phyloP scores from a whole-genome alignment of 2,113 vertebrate genomes.

The Scatophagus argus region DNA sequence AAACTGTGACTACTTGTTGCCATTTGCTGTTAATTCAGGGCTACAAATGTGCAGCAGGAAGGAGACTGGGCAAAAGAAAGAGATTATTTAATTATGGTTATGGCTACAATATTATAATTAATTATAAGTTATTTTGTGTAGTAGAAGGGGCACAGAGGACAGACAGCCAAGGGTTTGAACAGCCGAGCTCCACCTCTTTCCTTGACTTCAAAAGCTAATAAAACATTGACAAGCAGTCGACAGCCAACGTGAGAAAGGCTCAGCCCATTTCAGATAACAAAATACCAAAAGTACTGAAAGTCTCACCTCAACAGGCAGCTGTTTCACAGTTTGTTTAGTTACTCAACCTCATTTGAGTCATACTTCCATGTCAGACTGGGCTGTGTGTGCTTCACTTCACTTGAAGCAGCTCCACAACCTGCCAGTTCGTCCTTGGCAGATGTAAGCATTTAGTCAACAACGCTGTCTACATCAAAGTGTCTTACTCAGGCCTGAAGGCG shows the following conservation, averaged over 20 bases:
- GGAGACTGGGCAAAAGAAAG: background rate
- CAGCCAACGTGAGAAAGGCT: background rate
- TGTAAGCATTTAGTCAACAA: background rate
- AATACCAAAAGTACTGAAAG: background rate
- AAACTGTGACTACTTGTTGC: background rate
- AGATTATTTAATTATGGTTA: too few relatives aligned
- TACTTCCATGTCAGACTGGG: conserved; percentile 1
- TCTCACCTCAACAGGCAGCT: conserved; percentile 9
- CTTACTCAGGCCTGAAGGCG: background rate
- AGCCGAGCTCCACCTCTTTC: conserved; percentile 19
- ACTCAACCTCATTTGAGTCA: conserved; percentile 20
- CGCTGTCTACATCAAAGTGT: background rate
- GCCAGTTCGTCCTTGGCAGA: background rate
- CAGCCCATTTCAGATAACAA: conserved; percentile 36
- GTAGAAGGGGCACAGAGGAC: background rate
- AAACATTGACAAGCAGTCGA: background rate
- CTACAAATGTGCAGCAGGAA: background rate
- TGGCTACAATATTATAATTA: background rate
- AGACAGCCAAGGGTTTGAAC: background rate
- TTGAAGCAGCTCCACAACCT: background rate
- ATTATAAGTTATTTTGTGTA: background rate
- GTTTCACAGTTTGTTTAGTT: conserved; percentile 40
- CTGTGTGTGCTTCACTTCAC: conserved; percentile 6
- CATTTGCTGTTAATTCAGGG: background rate
- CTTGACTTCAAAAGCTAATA: conserved; percentile 46